Base-by-base conservation (phyloP, 2,113 vertebrate genomes). In the Gorsachius goisagi region DNA sequence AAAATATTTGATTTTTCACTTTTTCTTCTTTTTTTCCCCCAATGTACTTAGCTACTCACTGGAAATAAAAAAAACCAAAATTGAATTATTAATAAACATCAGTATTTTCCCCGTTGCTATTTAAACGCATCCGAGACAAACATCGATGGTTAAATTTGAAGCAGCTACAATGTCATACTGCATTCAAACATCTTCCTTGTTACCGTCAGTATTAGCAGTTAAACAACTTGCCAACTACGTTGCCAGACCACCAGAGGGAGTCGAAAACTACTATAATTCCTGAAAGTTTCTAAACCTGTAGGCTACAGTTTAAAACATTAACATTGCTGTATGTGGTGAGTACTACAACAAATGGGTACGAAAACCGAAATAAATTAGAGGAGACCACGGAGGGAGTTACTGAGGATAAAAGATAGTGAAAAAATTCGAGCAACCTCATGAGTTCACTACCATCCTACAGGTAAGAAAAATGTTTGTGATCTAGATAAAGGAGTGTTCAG, bases 171-270 rank as follows among this genome's bases (percentile, higher is more conserved):
- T 14, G 6, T 37, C 30, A 19, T 8, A 24, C 32, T 12, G n/a
- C 24, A 12, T 56, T 86, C 32, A 63, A 58, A 78, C 4, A 2
- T 26, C 12, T 33, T 18, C 55, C 11, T 58, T 39, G 23, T 11
- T 60, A 27, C 66, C 2, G 3, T 4, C 28, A 28, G 9, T 3
- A 26, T 19, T 2, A 22, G 41, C 30, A 45, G n/a, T 22, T 39
- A 30, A 64, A 44, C 13, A 44, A 15, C 30, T 71, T 44, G 64
- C n/a, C 83, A 86, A 15, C 56, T 14, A 26, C 60, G 11, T 2
- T 32, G 58, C 10, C 72, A 69, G 32, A 66, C 96, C 96, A 94
- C 85, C 74, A 97, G 95, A 93, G 96, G 96, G 96, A 96, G 94
- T 88, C 33, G 5, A 88, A 85, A 93, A 47, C 91, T 77, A 45